These are phyloP conservation scores for Drosophila athabasca DNA, from an alignment of 1,140 invertebrate genomes.

Conservation along the genomic window DNA sequence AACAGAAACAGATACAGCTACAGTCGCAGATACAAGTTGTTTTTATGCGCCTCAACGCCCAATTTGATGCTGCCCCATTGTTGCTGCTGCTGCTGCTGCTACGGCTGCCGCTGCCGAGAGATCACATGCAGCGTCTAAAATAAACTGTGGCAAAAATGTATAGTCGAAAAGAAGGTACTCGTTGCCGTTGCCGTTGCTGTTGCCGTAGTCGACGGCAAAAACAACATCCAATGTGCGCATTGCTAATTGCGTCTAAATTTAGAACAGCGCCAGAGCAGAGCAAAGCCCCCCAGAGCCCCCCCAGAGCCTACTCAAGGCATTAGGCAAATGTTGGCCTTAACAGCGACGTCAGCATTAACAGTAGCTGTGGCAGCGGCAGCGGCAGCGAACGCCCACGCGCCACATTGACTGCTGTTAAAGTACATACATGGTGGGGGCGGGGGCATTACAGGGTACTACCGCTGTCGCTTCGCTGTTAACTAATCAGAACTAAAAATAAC, in stretches of 20 bases:
- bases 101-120: slow-evolving; percentile 5
- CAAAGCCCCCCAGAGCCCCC: background rate
- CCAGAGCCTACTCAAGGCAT: slow-evolving; percentile 2
- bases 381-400: slow-evolving; percentile 70
- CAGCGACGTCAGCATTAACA: slow-evolving; percentile 30
- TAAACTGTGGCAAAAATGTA: slow-evolving; percentile 80
- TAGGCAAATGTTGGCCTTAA: slow-evolving; percentile 29
- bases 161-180: slow-evolving; percentile 46
- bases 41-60: slow-evolving; percentile 53
- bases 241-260: slow-evolving; percentile 78
- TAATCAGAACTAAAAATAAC: slow-evolving; percentile 75
- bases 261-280: slow-evolving; percentile 45
- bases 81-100: slow-evolving; percentile 34
- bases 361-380: slow-evolving; percentile 30
- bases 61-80: slow-evolving; percentile 56
- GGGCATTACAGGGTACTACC: slow-evolving; percentile 18
- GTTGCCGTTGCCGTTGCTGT: no score
- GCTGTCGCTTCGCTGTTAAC: slow-evolving; percentile 7
- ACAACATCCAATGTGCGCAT: slow-evolving; percentile 75
- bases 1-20: slow-evolving; percentile 8
- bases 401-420: slow-evolving; percentile 52
- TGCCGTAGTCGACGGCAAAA: slow-evolving; percentile 19
- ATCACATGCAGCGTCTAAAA: slow-evolving; percentile 79
- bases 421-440: no score
- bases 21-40: slow-evolving; percentile 40